Conservation (phyloP, 2,797 vertebrate species). For the Valencia hispanica region DNA sequence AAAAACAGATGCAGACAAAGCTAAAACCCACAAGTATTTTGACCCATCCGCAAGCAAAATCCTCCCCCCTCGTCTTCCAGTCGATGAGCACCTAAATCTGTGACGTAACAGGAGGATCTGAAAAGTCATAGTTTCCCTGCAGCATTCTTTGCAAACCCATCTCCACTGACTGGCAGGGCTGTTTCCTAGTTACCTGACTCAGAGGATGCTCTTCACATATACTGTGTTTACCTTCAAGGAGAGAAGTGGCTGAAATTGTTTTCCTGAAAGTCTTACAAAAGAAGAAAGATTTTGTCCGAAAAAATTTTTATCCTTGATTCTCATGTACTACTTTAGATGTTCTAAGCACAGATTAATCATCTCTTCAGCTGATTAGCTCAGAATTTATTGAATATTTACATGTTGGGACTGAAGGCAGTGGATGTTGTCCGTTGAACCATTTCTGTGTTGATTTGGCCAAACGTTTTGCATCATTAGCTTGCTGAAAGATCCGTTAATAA, state of each 20-base stretch:
- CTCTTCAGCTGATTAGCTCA: background rate
- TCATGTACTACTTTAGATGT: background rate
- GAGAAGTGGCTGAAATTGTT: constrained; percentile 42
- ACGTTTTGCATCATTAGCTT: background rate
- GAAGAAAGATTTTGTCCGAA: background rate
- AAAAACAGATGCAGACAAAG: background rate
- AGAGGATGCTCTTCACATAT: constrained; percentile 62
- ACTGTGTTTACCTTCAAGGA: constrained; percentile 29
- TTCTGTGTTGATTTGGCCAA: background rate
- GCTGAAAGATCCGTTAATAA: background rate
- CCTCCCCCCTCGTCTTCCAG: constrained; percentile 5
- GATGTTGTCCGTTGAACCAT: background rate
- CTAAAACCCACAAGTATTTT: constrained; percentile 13
- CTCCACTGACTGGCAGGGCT: constrained; percentile 58
- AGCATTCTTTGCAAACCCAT: constrained; percentile 64
- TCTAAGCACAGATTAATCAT: background rate
- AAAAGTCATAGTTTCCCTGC: constrained; percentile 60
- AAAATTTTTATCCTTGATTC: background rate
- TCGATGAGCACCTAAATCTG: constrained; percentile 10
- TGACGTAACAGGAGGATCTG: constrained; percentile 60
- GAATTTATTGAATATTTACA: background rate
- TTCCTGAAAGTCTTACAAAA: background rate
- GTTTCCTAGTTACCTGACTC: constrained; percentile 82
- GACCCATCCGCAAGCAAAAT: constrained; percentile 9
- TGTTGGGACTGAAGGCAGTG: background rate